phyloP scores from a whole-genome alignment of 2,113 vertebrate species.

The Epinephelus moara region DNA sequence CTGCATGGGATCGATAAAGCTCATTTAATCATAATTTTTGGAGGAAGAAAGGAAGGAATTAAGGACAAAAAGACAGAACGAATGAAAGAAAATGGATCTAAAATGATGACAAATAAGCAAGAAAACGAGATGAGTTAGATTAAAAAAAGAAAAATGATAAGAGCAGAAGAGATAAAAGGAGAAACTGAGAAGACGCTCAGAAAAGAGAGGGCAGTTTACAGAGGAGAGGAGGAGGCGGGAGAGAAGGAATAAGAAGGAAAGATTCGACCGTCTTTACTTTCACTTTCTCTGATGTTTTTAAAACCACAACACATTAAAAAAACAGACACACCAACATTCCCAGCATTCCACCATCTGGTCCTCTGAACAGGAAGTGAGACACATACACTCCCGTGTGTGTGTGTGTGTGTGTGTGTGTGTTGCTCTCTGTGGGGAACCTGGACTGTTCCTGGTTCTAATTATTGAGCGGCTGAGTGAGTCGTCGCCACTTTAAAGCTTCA shows the following conservation, averaged over 20 bases:
- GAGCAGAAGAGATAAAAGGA: too few relatives aligned
- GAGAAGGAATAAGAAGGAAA: not conserved
- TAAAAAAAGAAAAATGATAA: too few relatives aligned
- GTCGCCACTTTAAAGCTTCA: constrained; percentile 4
- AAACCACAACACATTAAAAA: constrained; percentile 3
- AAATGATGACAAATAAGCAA: too few relatives aligned
- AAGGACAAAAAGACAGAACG: too few relatives aligned
- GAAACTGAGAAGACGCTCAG: too few relatives aligned
- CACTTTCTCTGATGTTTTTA: constrained; percentile 38
- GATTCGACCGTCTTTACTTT: constrained; percentile 6
- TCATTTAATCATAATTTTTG: too few relatives aligned
- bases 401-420: constrained; percentile 40
- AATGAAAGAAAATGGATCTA: too few relatives aligned
- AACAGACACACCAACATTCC: constrained; percentile 67
- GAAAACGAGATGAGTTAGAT: too few relatives aligned
- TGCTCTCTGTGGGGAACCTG: constrained; percentile 29
- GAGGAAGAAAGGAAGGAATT: too few relatives aligned
- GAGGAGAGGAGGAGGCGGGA: not conserved
- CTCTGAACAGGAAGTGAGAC: constrained; percentile 56
- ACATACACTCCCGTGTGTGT: constrained; percentile 14
- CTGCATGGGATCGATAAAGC: too few relatives aligned
- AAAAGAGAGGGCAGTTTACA: not conserved
- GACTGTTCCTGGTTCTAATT: constrained; percentile 61
- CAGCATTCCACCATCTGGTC: constrained; percentile 65
- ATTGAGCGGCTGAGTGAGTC: constrained; percentile 24